Percentiles rank a stretch among this genome's conserved stretches.
These are phyloP conservation scores for Caiman crocodilus DNA, from an alignment of 2,797 vertebrate genomes.

Conservation along the genomic window DNA sequence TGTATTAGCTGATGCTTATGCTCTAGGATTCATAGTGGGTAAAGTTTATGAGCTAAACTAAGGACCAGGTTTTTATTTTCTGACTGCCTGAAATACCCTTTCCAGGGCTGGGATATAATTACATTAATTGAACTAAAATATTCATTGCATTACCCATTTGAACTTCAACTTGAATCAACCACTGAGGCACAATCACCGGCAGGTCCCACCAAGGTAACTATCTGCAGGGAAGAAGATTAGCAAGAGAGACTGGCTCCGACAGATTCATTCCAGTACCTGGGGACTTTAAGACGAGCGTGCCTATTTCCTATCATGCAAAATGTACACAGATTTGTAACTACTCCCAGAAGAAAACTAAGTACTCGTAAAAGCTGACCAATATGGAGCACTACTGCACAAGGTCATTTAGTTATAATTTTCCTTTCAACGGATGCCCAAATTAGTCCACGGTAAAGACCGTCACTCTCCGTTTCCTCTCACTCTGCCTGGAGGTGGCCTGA, in stretches of 20 bases:
- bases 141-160: constrained; percentile 28
- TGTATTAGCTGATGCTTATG: constrained; percentile 45
- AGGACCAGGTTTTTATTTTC: constrained; percentile 25
- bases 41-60: constrained; percentile 51
- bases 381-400: neutral
- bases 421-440: neutral
- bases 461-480: neutral
- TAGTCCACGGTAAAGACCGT: neutral
- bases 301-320: constrained; percentile 36
- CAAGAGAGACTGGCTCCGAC: neutral
- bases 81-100: constrained; percentile 27
- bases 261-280: neutral
- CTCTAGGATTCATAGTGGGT: constrained; percentile 1
- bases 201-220: neutral
- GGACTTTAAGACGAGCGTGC: constrained; percentile 31
- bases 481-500: neutral
- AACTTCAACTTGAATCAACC: neutral
- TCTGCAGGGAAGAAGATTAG: constrained; percentile 24
- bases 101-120: constrained; percentile 23
- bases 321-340: constrained; percentile 27
- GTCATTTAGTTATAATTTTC: neutral
- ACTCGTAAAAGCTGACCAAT: neutral
- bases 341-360: constrained; percentile 1
- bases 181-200: neutral
- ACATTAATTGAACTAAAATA: constrained; percentile 41